These are phyloP conservation scores for Bettongia penicillata DNA, from an alignment of 2,113 vertebrate species.

Conservation along the genomic window DNA sequence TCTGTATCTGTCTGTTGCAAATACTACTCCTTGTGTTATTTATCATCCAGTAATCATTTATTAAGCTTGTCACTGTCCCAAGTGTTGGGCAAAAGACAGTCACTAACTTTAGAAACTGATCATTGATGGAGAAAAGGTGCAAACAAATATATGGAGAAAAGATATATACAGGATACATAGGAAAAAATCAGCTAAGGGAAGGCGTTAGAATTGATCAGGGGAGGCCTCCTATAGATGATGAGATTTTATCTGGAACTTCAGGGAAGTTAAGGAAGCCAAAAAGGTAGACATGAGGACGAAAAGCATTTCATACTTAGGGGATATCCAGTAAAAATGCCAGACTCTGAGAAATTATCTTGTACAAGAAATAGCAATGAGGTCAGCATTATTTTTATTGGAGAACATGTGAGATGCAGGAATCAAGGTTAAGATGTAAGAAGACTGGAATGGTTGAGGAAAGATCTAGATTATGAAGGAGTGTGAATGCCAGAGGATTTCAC, in stretches of 20 bases:
- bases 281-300: not conserved
- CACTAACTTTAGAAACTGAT: not conserved
- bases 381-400: not conserved
- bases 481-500: not conserved
- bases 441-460: not conserved
- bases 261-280: not conserved
- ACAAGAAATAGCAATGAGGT: not conserved
- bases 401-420: not conserved
- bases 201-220: not conserved
- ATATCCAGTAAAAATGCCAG: not conserved
- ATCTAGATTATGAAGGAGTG: not conserved
- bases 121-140: not conserved
- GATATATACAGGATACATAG: not conserved
- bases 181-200: not conserved
- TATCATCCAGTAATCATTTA: not conserved
- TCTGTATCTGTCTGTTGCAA: not conserved
- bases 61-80: not conserved
- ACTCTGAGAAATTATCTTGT: not conserved
- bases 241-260: not conserved
- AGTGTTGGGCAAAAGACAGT: not conserved
- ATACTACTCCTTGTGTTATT: not conserved
- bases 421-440: not conserved
- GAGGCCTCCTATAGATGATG: not conserved
- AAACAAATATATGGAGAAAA: not conserved
- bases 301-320: not conserved